Evolutionary conservation across 2,113 vertebrate species (phyloP), one percentile per base, ranked within the genome.

Genomic region (Calidris pygmaea): DNA sequence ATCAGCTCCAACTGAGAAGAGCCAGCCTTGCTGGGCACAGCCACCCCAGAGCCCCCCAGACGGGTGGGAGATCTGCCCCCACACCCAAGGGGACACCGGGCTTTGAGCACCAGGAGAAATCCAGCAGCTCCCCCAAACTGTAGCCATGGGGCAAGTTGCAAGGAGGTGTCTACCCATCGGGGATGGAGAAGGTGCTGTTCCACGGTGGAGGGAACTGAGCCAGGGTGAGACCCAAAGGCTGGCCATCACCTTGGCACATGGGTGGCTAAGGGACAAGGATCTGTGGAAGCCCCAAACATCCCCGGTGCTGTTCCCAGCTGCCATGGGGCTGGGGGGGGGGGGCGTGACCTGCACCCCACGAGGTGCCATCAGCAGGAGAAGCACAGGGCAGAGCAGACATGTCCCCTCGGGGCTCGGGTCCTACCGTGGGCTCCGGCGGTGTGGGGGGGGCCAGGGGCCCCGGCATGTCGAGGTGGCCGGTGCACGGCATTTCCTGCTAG

Each of bases 11-110:
- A 10, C 14, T 7, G 24, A 53, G 30, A 15, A 59, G 34, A 48
- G 19, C 29, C 1, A 14, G 29, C 27, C 14, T 15, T 20, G 4
- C 29, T 1, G 1, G 60, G 29, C 71, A 56, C 60, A 39, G 41
- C n/a, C n/a, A 19, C 52, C 60, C n/a, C 41, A 3, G 52, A 47
- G 41, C 41, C 39, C 43, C 35, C 63, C n/a, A 21, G 43, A 22
- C 1, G 29, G 41, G n/a, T 34, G 50, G 71, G 29, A 66, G 70
- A 11, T 35, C n/a, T 48, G 41, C 29, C 29, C 59, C 59, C 5
- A 0, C 1, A 4, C 60, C 60, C 34, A 39, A 5, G 39, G 17
- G 18, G 9, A 23, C n/a, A 14, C 18, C 0, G 2, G 7, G 52
- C 72, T 34, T 48, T 29, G 19, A 9, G 52, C 22, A 34, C 23